These are phyloP conservation scores for Malurus alboscapulatus DNA, from an alignment of 2,113 vertebrate species.

Conservation along the genomic window DNA sequence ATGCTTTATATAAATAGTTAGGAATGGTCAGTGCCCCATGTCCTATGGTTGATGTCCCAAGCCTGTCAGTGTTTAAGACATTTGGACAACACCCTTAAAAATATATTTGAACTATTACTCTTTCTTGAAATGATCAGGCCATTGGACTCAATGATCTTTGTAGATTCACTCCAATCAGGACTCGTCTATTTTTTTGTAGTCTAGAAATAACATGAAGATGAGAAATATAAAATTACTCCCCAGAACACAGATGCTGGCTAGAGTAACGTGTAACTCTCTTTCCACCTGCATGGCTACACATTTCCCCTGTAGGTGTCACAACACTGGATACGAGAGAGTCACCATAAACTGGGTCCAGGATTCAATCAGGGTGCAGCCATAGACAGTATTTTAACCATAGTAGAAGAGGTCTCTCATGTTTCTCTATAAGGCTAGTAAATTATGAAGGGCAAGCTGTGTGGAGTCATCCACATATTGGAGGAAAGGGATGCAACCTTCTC, in stretches of 20 bases:
- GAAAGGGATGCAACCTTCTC: background rate
- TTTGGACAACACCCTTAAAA: background rate
- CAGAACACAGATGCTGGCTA: background rate
- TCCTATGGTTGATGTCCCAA: background rate
- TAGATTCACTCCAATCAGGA: background rate
- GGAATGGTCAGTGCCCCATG: background rate
- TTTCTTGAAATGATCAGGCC: background rate
- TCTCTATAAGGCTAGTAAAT: background rate
- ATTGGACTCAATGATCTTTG: fast-evolving
- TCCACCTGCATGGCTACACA: background rate
- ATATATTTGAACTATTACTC: background rate
- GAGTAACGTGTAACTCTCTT: background rate
- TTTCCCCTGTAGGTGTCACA: background rate
- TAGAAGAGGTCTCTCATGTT: background rate
- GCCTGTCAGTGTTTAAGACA: background rate
- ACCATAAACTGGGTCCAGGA: background rate
- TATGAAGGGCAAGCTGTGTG: background rate
- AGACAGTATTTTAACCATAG: background rate
- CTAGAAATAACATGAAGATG: background rate
- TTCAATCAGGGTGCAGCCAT: background rate
- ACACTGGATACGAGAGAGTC: background rate
- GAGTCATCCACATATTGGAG: background rate
- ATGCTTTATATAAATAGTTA: background rate
- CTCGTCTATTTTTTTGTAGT: background rate
- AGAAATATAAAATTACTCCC: background rate